phyloP scores from a whole-genome alignment of 2,888 invertebrate genomes.

The Apamea monoglypha region DNA sequence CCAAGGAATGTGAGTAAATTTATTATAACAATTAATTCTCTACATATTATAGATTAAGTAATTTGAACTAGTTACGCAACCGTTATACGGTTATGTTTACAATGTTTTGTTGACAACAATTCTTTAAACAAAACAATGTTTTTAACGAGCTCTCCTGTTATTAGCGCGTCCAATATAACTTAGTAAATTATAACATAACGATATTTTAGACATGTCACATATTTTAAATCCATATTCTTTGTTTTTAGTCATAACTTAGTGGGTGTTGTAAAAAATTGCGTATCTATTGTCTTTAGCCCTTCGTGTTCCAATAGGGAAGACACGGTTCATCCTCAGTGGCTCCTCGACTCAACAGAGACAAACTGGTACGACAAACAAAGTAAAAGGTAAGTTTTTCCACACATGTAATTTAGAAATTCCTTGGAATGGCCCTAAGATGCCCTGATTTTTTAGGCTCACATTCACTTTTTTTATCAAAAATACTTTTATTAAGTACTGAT shows the following conservation, averaged over 20 bases:
- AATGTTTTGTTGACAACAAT: constrained; percentile 66
- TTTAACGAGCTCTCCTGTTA: background rate
- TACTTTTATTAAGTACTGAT: background rate
- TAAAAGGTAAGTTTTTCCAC: constrained; percentile 73
- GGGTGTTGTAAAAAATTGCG: background rate
- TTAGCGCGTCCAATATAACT: background rate
- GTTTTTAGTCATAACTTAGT: background rate
- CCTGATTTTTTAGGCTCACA: background rate
- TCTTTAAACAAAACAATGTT: constrained; percentile 56
- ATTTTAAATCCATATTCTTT: background rate
- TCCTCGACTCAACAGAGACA: constrained; percentile 91
- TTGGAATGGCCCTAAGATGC: background rate
- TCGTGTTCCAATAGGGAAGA: constrained; percentile 91
- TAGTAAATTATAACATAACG: background rate
- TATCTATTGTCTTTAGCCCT: constrained; percentile 74
- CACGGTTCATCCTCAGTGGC: constrained; percentile 92
- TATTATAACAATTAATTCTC: background rate
- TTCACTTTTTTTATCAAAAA: background rate
- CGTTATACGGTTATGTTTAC: constrained; percentile 68
- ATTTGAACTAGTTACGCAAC: constrained; percentile 46
- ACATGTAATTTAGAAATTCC: background rate
- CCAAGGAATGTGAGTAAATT: constrained; percentile 90
- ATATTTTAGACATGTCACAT: background rate
- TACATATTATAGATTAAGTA: constrained; percentile 17
- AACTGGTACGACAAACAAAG: constrained; percentile 91